Evolutionary conservation across 2,888 invertebrate species (phyloP).

Genomic region (Oscheius sp.): DNA sequence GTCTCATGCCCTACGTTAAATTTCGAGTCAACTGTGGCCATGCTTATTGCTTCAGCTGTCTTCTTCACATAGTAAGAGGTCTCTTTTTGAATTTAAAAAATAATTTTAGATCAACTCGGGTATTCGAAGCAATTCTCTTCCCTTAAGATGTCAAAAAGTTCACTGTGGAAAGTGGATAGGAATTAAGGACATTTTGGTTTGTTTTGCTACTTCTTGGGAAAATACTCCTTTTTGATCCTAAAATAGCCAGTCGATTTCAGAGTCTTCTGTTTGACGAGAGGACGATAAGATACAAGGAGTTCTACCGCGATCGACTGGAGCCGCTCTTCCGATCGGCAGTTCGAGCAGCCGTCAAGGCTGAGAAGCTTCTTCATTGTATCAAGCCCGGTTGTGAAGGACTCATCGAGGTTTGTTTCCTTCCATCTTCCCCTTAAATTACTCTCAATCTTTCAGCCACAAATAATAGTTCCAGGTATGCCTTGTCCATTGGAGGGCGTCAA

Average conservation of each 20-base stretch:
- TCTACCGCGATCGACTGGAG: conserved; percentile 4
- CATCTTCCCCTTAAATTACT: background rate
- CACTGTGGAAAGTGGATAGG: background rate
- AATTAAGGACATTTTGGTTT: background rate
- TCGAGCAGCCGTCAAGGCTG: background rate
- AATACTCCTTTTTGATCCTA: background rate
- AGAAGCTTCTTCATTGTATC: background rate
- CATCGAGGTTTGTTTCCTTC: background rate
- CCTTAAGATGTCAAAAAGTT: background rate
- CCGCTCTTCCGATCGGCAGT: background rate
- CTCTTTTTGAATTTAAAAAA: background rate
- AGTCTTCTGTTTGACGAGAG: conserved; percentile 3
- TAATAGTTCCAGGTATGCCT: no score
- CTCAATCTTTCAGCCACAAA: no score
- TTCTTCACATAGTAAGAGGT: background rate
- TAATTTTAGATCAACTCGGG: background rate
- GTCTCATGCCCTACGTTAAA: background rate
- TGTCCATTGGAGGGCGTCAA: background rate
- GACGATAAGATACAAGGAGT: background rate
- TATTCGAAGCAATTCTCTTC: background rate
- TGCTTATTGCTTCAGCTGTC: conserved; percentile 13
- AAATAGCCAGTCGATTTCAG: background rate
- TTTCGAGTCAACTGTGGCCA: conserved; percentile 10
- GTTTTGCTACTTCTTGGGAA: background rate
- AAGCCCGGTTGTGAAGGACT: conserved; percentile 2